phyloP scores from a whole-genome alignment of 2,888 invertebrate species.

The Orthonevra nobilis region DNA sequence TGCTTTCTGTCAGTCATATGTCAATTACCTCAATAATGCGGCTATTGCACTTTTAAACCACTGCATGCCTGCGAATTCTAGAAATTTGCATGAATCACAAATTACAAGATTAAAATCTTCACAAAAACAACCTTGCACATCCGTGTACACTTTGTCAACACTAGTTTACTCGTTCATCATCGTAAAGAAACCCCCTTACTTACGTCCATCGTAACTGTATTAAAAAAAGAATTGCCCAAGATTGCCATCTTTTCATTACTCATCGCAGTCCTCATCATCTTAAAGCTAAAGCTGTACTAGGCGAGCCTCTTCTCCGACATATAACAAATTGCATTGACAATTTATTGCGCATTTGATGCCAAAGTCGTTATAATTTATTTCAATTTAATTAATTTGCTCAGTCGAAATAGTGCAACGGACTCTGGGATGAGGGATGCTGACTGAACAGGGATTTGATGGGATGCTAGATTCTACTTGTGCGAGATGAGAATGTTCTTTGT shows the following conservation, averaged over 20 bases:
- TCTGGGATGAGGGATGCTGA: not conserved
- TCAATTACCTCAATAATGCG: conserved; percentile 62
- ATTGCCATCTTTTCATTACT: conserved; percentile 66
- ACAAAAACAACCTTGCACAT: conserved; percentile 20
- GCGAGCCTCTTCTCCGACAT: conserved; percentile 52
- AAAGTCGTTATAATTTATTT: conserved; percentile 59
- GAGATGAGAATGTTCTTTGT: conserved; percentile 40
- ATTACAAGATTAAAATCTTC: conserved; percentile 10
- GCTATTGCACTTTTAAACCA: conserved; percentile 58
- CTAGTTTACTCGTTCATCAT: conserved; percentile 1
- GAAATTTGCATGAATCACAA: conserved; percentile 56
- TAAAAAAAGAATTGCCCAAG: conserved; percentile 39
- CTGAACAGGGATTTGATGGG: conserved; percentile 26
- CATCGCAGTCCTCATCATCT: conserved; percentile 28
- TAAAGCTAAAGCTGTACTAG: not conserved
- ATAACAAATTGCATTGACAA: conserved; percentile 62
- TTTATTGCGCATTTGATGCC: conserved; percentile 59
- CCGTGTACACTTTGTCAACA: conserved; percentile 31
- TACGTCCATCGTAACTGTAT: conserved; percentile 69
- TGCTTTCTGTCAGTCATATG: conserved; percentile 27
- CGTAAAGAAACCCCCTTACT: conserved; percentile 53
- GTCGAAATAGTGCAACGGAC: conserved; percentile 30
- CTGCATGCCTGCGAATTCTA: conserved; percentile 47
- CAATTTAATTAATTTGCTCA: conserved; percentile 44
- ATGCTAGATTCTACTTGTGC: conserved; percentile 1